Base-by-base conservation (phyloP, 2,113 vertebrate species). In the Nanorana parkeri region DNA sequence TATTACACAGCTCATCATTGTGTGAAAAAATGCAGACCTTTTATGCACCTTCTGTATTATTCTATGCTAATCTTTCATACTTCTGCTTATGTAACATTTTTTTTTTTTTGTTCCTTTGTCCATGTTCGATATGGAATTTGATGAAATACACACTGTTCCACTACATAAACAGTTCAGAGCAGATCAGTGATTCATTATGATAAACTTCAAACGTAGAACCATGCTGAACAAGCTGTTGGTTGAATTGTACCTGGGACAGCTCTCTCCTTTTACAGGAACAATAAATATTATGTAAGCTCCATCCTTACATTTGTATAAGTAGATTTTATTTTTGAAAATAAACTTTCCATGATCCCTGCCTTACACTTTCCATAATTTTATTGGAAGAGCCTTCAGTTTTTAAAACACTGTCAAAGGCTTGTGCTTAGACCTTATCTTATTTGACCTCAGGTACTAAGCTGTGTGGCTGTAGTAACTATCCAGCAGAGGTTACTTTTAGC, bases 1-100 rank as follows among this genome's bases (percentile, higher is more conserved):
- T 47, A 68, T 15, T 17, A 60, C 77, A 20, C 21, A 16, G 15
- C 5, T 60, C n/a, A 20, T 47, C 21, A 6, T 4, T 23, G 23
- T 17, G 56, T 80, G 67, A 80, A 64, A 32, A 72, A 80, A 72
- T 17, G 20, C 78, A 80, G 78, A 80, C 24, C 6, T 66, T 68
- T 68, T 56, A 8, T 63, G 58, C 51, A 71, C 58, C 1, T 61
- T 71, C 21, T 26, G 21, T 58, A 72, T 71, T 52, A 71, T 64
- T 80, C 41, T 64, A 63, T 71, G 19, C 55, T 80, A 63, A 66
- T 80, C 78, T 29, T 51, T 61, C 16, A 21, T 28, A 26, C 32
- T 60, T 58, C 24, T 36, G 66, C 29, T 41, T 69, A 69, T 60
- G 32, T 47, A 36, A 55, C 51, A 5, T 2, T 28, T 67, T 67